Conservation (phyloP, 2,113 vertebrate genomes). For the Pristiophorus japonicus region DNA sequence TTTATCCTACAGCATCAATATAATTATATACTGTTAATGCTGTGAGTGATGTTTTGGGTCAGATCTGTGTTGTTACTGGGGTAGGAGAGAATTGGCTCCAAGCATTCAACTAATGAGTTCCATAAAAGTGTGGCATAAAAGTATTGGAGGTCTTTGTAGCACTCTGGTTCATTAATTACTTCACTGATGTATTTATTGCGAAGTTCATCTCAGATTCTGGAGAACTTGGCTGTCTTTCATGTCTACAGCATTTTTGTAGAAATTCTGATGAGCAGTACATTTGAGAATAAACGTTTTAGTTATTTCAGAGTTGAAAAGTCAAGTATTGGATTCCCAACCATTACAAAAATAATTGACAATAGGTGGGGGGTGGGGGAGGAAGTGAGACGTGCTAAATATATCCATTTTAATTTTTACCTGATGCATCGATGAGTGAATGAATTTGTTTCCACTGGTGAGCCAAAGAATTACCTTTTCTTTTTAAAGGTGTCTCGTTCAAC, state of each 20-base stretch:
- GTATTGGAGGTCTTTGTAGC: not conserved
- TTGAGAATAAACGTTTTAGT: not conserved
- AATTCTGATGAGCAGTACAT: not conserved
- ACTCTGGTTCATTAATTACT: not conserved
- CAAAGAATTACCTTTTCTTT: not conserved
- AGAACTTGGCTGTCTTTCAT: not conserved
- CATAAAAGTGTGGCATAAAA: not conserved
- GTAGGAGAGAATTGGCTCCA: not conserved
- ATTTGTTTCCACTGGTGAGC: not conserved
- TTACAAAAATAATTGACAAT: not conserved
- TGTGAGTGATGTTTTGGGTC: constrained; percentile 26
- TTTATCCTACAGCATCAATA: not conserved
- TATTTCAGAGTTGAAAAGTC: not conserved
- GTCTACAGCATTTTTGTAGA: not conserved
- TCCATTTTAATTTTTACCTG: constrained; percentile 40
- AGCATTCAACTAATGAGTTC: constrained; percentile 31
- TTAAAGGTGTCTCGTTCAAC: constrained; percentile 90
- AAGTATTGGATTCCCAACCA: not conserved
- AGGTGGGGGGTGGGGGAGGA: too few relatives aligned
- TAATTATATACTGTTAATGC: constrained; percentile 12
- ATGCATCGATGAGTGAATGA: constrained; percentile 36
- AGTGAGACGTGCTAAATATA: not conserved
- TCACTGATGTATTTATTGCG: not conserved
- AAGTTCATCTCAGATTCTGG: not conserved
- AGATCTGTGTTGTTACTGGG: not conserved